Base-by-base conservation (phyloP, 2,888 invertebrate species). In the Rapana venosa region DNA sequence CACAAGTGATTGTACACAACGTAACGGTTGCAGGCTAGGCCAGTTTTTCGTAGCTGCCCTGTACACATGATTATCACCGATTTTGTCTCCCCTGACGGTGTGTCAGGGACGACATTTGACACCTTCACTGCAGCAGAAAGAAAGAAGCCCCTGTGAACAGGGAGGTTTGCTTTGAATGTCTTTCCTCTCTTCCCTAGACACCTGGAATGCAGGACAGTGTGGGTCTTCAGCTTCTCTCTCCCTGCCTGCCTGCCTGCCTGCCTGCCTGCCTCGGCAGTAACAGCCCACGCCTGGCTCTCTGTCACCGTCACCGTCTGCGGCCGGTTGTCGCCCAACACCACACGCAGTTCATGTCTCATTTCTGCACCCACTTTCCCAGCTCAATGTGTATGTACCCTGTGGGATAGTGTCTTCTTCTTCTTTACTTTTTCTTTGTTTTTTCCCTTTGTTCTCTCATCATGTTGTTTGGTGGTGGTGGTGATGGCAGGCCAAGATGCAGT, bases 381-480 rank as follows among this genome's bases (percentile, higher is more conserved):
- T 87, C 87, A 74, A 70, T 87, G 32, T 79, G 32, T 79, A 79
- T 32, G 74, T 74, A 74, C 32, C 30, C 77, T 47, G 74, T 87
- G 74, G 56, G 74, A 20, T 36, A 56, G 35, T 87, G 30, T 32
- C 70, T 22, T 47, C 61, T 0, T 61, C 30, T n/a, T 87, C 32
- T 32, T 87, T 22, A 22, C 61, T 0, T 61, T 30, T 20, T 86
- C 22, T 61, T 70, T 36, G 47, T 87, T 35, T 87, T 70, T 70
- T 35, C 20, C 26, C 15, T 32, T 22, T 74, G 74, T 74, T 74
- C 32, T 32, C 30, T n/a, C 30, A 20, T n/a, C 74, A 47, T 32
- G 32, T 70, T 30, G 30, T 77, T 13, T 87, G 77, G 74, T 77
- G 87, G 87, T 47, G 77, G 30, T 77, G 87, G 35, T 74, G 87